Conservation (phyloP, 2,888 invertebrate species). For the Anthophora plumipes region DNA sequence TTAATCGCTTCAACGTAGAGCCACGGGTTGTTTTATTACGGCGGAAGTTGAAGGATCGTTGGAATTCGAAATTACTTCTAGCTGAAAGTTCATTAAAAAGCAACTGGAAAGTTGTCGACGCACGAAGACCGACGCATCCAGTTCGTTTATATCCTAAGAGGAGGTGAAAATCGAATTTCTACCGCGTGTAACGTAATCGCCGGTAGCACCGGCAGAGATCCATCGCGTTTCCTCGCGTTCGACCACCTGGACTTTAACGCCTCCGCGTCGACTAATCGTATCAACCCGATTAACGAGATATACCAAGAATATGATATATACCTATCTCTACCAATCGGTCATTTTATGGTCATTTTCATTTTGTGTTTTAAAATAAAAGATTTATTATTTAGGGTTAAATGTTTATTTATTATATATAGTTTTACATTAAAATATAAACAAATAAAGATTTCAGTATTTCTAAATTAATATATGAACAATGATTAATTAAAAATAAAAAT, state of each 20-base stretch:
- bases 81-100: conserved; percentile 17
- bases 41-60: too few species aligned
- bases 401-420: too few species aligned
- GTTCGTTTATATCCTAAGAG: not conserved
- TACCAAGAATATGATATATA: too few species aligned
- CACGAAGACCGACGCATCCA: not conserved
- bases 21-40: not conserved
- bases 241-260: not conserved
- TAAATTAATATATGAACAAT: too few species aligned
- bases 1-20: too few species aligned
- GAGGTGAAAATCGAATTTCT: conserved; percentile 27
- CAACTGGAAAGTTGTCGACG: not conserved
- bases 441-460: too few species aligned
- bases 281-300: not conserved
- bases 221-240: not conserved
- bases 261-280: not conserved
- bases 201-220: not conserved
- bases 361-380: too few species aligned
- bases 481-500: too few species aligned
- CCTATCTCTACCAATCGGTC: too few species aligned
- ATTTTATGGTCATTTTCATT: too few species aligned
- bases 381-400: too few species aligned
- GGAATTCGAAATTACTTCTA: conserved; percentile 18
- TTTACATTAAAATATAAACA: too few species aligned
- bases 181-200: conserved; percentile 32